phyloP scores from a whole-genome alignment of 2,888 invertebrate species.

The Asteroscopus sphinx region DNA sequence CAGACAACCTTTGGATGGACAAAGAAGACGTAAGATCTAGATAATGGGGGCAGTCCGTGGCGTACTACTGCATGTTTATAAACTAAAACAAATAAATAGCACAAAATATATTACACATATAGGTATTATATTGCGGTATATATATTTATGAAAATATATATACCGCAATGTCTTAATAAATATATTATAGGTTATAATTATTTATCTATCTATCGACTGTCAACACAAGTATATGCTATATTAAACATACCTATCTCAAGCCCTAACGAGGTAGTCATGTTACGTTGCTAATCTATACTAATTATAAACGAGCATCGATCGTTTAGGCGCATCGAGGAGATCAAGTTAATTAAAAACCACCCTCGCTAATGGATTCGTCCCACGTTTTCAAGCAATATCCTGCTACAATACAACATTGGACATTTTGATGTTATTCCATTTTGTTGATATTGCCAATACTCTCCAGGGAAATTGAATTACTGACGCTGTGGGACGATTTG shows the following conservation, averaged over 20 bases:
- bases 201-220: no score
- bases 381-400: conserved; percentile 70
- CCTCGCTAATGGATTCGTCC: conserved; percentile 69
- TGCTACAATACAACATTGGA: conserved; percentile 69
- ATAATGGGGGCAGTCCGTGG: no score
- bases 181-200: no score
- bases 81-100: no score
- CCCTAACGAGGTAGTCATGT: conserved; percentile 16
- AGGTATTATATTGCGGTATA: no score
- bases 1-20: no score
- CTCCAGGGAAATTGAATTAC: conserved; percentile 75
- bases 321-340: conserved; percentile 53
- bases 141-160: no score
- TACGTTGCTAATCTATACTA: conserved; percentile 36
- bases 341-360: conserved; percentile 75
- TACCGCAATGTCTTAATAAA: no score
- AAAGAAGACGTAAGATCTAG: no score
- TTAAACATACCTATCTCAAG: neutral
- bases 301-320: conserved; percentile 46
- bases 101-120: no score
- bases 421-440: conserved; percentile 69
- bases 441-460: conserved; percentile 76
- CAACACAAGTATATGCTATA: no score
- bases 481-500: conserved; percentile 55
- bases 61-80: no score